Percentiles rank a stretch among this genome's conserved stretches.
These are phyloP conservation scores for Drosophila setosimentum DNA, from an alignment of 2,888 invertebrate genomes.

Conservation along the genomic window DNA sequence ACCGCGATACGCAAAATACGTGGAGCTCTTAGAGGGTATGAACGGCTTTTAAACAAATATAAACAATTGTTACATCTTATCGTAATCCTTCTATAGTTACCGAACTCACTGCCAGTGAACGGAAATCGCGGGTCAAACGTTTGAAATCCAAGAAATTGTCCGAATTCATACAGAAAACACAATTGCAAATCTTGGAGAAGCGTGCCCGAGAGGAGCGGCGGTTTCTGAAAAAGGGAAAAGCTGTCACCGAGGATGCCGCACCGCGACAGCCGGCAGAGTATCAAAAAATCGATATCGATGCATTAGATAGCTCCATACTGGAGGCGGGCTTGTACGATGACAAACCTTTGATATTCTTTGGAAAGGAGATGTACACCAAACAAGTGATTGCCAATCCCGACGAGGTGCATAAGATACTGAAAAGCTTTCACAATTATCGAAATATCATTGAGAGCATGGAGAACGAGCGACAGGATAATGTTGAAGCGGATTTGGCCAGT, in stretches of 20 bases:
- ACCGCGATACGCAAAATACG: constrained; percentile 86
- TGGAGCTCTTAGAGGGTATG: constrained; percentile 90
- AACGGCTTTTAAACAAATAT: not conserved
- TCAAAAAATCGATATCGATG: constrained; percentile 82
- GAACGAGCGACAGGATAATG: constrained; percentile 69
- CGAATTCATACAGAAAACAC: constrained; percentile 87
- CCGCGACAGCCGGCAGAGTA: constrained; percentile 81
- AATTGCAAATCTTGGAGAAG: constrained; percentile 78
- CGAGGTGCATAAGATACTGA: constrained; percentile 79
- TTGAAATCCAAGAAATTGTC: constrained; percentile 89
- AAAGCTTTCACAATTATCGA: constrained; percentile 83
- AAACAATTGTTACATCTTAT: not conserved
- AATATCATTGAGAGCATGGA: constrained; percentile 82
- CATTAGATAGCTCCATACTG: constrained; percentile 73
- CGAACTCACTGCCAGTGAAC: constrained; percentile 87
- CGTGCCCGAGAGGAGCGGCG: constrained; percentile 59
- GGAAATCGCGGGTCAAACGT: constrained; percentile 89
- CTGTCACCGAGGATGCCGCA: constrained; percentile 2
- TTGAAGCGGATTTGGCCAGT: constrained; percentile 36
- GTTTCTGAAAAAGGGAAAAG: constrained; percentile 40
- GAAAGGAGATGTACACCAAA: constrained; percentile 76
- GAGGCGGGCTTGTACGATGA: constrained; percentile 81
- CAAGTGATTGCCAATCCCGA: constrained; percentile 69
- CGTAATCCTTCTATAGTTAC: constrained; percentile 86
- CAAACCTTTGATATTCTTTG: constrained; percentile 82